Base-by-base conservation (phyloP, 2,797 vertebrate genomes). In the Dermochelys coriacea region DNA sequence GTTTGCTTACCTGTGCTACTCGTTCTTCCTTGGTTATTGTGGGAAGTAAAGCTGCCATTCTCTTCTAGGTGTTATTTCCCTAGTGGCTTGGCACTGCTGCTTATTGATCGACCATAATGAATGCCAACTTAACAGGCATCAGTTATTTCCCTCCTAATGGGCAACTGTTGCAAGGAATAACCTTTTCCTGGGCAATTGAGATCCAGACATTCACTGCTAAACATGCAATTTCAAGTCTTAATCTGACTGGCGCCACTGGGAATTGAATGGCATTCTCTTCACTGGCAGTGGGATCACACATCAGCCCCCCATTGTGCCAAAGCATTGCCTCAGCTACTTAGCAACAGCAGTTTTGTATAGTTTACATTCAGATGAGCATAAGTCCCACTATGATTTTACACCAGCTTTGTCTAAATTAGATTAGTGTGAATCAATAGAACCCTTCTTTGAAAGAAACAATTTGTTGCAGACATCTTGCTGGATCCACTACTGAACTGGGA, bases 321-420 rank as follows among this genome's bases (percentile, higher is more conserved):
- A 81, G 49, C 97, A 97, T 94, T 88, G 45, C 41, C 8, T 88
- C 77, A 91, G 64, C 57, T 94, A 93, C 97, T 98, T 97, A 97
- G 59, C 4, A 4, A 64, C 87, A 91, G 47, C 93, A 50, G 91
- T 97, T 97, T 91, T 96, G 95, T 94, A 91, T 90, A 85, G 85
- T 93, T 97, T 95, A 82, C 96, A 95, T 97, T 97, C 95, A 96
- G 91, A 97, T 87, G 93, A 95, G 95, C 96, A 97, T 97, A 97
- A 96, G 85, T 84, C 94, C 82, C 87, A 85, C 4, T 23, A 90
- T 88, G 88, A 92, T 91, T 94, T 96, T 94, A 68, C 84, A 96
- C 88, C 81, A 64, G 88, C 86, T 85, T 94, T 50, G 47, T 93
- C 86, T 84, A 92, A 90, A 95, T 97, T 96, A 92, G 94, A 95